Base-by-base conservation (phyloP, 2,113 vertebrate genomes). In the Lampris megalopsis region DNA sequence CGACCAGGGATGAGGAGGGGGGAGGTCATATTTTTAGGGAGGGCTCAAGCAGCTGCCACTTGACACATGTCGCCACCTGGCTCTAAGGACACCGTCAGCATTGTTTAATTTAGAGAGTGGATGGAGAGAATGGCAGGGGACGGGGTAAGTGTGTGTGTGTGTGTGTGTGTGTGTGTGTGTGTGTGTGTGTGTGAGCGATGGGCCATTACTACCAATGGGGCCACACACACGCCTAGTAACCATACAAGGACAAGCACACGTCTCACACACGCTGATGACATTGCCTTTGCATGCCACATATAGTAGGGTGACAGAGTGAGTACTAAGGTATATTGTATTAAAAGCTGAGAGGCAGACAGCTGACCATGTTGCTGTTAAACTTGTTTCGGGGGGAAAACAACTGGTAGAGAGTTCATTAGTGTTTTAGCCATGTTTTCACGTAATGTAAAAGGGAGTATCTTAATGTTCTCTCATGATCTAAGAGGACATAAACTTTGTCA, bases 11-110 rank as follows among this genome's bases (percentile, higher is more conserved):
- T 79, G 73, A 60, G 36, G 62, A 24, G 52, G 76, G 59, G 6
- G 83, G 49, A 65, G 69, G 67, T 58, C 83, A 81, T 94, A 93
- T 93, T 92, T 94, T 93, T 93, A 93, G 91, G 90, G 88, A 81
- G 85, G 84, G 80, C 76, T 77, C 9, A 36, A 86, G 81, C 91
- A 94, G 94, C 92, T 94, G 92, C 84, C 66, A 66, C 86, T 87
- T 92, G 91, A 92, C 92, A 91, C 83, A 91, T 93, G 89, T 93
- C 80, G 73, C 87, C 89, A 87, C 90, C 88, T 88, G 87, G 86
- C 87, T 87, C 86, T 70, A 76, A 79, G 86, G 90, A 93, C 90
- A 92, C 86, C 85, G 71, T 85, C 91, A 78, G 75, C 89, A 92
- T 94, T 93, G 93, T 94, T 90, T 86, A 52, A 85, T 85, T 86